A percentile compares a stretch with the other conserved stretches of the same genome.
phyloP scores from a whole-genome alignment of 1,140 invertebrate species.

The Nebria ingens region DNA sequence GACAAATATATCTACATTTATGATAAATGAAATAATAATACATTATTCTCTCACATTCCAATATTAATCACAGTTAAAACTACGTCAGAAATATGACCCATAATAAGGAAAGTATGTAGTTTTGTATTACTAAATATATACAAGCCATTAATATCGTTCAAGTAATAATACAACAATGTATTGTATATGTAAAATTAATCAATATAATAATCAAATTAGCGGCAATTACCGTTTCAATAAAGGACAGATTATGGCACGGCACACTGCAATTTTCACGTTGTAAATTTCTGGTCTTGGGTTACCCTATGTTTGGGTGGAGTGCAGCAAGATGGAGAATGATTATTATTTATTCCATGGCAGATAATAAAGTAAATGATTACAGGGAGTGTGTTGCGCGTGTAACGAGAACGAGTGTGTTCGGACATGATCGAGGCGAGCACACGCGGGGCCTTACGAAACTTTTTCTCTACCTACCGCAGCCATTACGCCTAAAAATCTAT shows the following conservation, averaged over 20 bases:
- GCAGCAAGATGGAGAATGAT: background rate
- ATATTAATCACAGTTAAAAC: too few species aligned
- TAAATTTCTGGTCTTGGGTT: background rate
- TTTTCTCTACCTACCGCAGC: background rate
- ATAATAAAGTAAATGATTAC: slow-evolving; percentile 9
- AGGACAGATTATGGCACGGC: background rate
- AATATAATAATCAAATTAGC: slow-evolving; percentile 7
- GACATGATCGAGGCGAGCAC: slow-evolving; percentile 1
- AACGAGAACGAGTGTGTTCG: too few species aligned
- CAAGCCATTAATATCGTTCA: too few species aligned
- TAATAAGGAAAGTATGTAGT: too few species aligned
- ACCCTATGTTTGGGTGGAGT: background rate
- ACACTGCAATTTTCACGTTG: slow-evolving; percentile 4
- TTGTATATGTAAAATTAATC: background rate
- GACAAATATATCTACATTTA: too few species aligned
- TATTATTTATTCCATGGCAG: slow-evolving; percentile 3
- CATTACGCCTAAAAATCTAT: too few species aligned
- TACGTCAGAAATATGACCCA: too few species aligned
- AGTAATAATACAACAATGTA: background rate
- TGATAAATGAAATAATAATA: too few species aligned
- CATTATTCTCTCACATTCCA: too few species aligned
- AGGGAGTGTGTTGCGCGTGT: background rate
- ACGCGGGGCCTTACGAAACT: background rate
- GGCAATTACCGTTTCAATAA: slow-evolving; percentile 3
- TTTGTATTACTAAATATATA: too few species aligned